Evolutionary conservation across 1,140 invertebrate genomes (phyloP).

Genomic region (Heliconius hewitsoni): DNA sequence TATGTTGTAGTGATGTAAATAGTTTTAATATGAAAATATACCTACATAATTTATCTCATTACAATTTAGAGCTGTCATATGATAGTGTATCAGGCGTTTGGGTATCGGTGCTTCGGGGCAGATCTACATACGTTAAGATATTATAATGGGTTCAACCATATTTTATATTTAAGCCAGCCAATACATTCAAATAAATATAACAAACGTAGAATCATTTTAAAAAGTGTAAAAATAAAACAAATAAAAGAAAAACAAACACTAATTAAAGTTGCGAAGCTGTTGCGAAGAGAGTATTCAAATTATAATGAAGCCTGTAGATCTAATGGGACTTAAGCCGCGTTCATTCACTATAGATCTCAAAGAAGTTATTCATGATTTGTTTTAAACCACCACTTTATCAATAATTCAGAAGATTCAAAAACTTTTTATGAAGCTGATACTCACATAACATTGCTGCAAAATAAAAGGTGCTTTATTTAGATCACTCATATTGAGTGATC

Average conservation of each 20-base stretch:
- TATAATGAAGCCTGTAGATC: slow-evolving; percentile 17
- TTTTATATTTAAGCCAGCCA: too few relatives aligned
- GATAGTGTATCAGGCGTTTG: background rate
- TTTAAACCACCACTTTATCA: background rate
- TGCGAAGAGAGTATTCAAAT: slow-evolving; percentile 8
- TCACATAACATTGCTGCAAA: background rate
- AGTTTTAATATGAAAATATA: background rate
- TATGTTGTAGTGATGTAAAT: background rate
- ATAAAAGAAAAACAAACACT: background rate
- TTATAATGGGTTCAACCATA: background rate
- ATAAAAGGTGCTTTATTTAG: background rate
- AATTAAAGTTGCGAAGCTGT: slow-evolving; percentile 10
- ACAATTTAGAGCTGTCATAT: background rate
- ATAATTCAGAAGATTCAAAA: background rate
- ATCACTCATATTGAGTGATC: background rate
- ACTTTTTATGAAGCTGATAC: background rate
- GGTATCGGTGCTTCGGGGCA: background rate
- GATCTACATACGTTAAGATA: background rate
- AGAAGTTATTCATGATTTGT: slow-evolving; percentile 16
- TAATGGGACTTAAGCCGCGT: background rate
- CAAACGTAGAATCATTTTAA: too few relatives aligned
- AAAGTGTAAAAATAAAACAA: background rate
- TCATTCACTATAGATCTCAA: slow-evolving; percentile 7
- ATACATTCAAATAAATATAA: too few relatives aligned
- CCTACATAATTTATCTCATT: background rate